Conservation (phyloP, 2,113 vertebrate genomes). For the Hydrolagus affinis region DNA sequence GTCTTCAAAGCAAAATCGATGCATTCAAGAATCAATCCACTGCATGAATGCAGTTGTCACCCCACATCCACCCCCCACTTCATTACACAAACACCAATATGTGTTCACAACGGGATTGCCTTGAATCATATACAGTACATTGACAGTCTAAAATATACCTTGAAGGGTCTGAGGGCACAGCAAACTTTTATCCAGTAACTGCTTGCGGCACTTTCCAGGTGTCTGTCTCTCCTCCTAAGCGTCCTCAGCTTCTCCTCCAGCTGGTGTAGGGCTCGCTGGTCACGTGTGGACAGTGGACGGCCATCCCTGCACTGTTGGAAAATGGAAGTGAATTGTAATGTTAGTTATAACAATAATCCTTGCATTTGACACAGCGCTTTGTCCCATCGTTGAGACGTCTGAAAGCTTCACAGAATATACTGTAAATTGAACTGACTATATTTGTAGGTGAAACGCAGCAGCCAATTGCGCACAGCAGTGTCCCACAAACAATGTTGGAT, state of each 20-base stretch:
- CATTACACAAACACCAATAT: background rate
- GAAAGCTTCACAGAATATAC: no score
- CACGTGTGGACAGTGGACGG: conserved; percentile 75
- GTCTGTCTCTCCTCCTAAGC: conserved; percentile 72
- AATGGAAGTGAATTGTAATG: conserved; percentile 15
- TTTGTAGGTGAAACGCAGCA: no score
- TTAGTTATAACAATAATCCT: no score
- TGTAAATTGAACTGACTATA: no score
- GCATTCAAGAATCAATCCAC: background rate
- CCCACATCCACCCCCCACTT: no score
- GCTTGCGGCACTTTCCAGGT: conserved; percentile 79
- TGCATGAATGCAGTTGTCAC: background rate
- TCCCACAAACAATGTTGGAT: no score
- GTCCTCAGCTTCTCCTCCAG: conserved; percentile 75
- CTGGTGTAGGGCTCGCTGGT: conserved; percentile 71
- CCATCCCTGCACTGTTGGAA: conserved; percentile 76
- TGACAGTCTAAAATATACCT: conserved; percentile 55
- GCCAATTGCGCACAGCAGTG: no score
- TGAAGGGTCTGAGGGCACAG: conserved; percentile 74
- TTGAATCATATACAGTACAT: background rate
- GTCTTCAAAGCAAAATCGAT: no score
- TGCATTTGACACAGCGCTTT: no score
- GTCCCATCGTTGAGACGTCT: no score
- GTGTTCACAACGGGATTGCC: background rate
- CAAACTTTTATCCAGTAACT: conserved; percentile 87